Evolutionary conservation across 92 coral and sea anemone genomes (phyloP), one percentile per base, ranked within the genome.

Genomic region (Ricordea florida): DNA sequence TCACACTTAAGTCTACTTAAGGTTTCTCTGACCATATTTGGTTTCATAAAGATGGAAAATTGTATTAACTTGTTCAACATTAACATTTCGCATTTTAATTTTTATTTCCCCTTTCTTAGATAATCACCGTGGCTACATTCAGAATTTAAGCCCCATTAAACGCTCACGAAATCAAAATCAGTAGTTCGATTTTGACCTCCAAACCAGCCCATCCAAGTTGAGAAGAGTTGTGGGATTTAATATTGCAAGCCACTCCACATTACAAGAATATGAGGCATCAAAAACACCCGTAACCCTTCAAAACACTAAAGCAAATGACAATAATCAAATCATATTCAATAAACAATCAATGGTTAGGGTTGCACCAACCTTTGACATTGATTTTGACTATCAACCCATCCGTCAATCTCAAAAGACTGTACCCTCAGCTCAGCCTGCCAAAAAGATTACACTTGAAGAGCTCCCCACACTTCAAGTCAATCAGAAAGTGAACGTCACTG

Each of bases 221-320:
- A 78, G 66, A 59, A 16, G 82, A 65, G 86, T 85, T 27, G 82
- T 85, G 18, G 90, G 82, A 10, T 85, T 79, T 33, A 79, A 85
- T 57, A 59, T 50, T 28, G 37, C 82, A 23, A 47, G 55, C 22
- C 91, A 85, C 62, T 36, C 78, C 23, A 38, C 22, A 25, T 37
- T 72, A 36, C 35, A 65, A 65, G 74, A 79, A 26, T 66, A 53
- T 29, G 53, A 85, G 65, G 66, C 57, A 32, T 69, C 85, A 11
- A 85, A 78, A 46, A 52, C 77, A 44, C 55, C 82, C 34, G 82
- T 72, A 26, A 29, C 60, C 16, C 86, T 85, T 6, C 33, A 42
- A 66, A 85, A 70, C 36, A 65, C 62, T 14, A 55, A 78, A 40
- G 20, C 32, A 50, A 62, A 72, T 30, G 50, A 55, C 24, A 64